A percentile compares a stretch with the other conserved stretches of the same genome.
Conservation (phyloP, 2,113 vertebrate species). For the Dromas ardeola region DNA sequence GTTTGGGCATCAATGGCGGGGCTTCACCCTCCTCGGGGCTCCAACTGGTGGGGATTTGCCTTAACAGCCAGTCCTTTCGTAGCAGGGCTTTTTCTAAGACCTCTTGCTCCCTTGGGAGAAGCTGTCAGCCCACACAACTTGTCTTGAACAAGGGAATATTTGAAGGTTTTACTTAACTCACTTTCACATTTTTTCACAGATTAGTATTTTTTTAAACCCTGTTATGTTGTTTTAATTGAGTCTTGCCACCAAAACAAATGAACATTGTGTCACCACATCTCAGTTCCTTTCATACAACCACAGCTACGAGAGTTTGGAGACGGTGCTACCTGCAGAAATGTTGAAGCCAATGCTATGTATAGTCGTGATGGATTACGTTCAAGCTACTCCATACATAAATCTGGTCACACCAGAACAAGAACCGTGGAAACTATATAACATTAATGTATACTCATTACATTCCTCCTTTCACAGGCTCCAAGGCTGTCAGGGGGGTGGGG, state of each 20-base stretch:
- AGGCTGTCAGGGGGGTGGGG: background rate
- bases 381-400: slow-evolving; percentile 40
- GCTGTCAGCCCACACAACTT: slow-evolving; percentile 55
- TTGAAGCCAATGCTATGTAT: background rate
- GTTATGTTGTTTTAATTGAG: slow-evolving; percentile 46
- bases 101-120: background rate
- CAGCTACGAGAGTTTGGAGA: background rate
- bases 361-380: slow-evolving; percentile 26
- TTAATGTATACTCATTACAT: slow-evolving; percentile 31
- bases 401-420: slow-evolving; percentile 37
- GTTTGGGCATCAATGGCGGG: background rate
- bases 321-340: background rate
- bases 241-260: slow-evolving; percentile 36
- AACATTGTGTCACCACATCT: background rate
- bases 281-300: background rate
- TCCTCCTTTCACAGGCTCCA: background rate
- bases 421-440: slow-evolving; percentile 4
- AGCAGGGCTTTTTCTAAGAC: slow-evolving; percentile 36
- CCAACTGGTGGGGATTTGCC: background rate
- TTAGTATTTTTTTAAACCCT: slow-evolving; percentile 30
- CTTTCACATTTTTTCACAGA: slow-evolving; percentile 30
- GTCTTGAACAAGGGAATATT: background rate
- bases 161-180: slow-evolving; percentile 17
- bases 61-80: slow-evolving; percentile 39
- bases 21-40: background rate